Conservation (phyloP, 2,797 vertebrate species). For the Anguilla pacifica region DNA sequence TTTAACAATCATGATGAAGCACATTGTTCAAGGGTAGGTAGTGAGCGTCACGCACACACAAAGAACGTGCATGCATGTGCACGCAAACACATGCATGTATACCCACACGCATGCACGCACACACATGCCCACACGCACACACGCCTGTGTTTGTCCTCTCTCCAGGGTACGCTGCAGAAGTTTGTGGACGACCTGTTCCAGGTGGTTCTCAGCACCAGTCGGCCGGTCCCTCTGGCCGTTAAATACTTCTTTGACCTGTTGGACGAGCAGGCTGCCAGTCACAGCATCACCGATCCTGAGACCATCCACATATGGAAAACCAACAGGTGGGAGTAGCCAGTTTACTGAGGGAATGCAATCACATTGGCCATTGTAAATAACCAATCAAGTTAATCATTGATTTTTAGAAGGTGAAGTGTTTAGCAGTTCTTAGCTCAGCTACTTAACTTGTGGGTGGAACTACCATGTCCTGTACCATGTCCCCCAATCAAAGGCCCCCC, state of each 20-base stretch:
- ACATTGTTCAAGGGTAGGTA: no score
- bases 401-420: neutral
- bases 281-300: constrained; percentile 81
- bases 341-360: neutral
- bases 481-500: neutral
- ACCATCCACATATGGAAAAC: constrained; percentile 99
- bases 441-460: neutral
- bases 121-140: neutral
- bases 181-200: constrained; percentile 97
- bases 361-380: neutral
- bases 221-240: constrained; percentile 78
- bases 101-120: neutral
- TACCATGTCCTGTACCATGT: neutral
- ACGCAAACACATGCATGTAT: neutral
- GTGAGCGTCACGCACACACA: no score
- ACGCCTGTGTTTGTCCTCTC: constrained; percentile 35
- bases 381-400: neutral
- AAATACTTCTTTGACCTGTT: constrained; percentile 91
- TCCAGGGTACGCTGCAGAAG: constrained; percentile 93
- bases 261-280: constrained; percentile 88
- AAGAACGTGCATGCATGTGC: no score
- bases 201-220: constrained; percentile 92
- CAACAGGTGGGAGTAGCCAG: constrained; percentile 79
- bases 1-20: no score
- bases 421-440: neutral